Evolutionary conservation across 2,888 invertebrate species (phyloP), one percentile per base, ranked within the genome.

Genomic region (Kuschelorhynchus macadamiae): DNA sequence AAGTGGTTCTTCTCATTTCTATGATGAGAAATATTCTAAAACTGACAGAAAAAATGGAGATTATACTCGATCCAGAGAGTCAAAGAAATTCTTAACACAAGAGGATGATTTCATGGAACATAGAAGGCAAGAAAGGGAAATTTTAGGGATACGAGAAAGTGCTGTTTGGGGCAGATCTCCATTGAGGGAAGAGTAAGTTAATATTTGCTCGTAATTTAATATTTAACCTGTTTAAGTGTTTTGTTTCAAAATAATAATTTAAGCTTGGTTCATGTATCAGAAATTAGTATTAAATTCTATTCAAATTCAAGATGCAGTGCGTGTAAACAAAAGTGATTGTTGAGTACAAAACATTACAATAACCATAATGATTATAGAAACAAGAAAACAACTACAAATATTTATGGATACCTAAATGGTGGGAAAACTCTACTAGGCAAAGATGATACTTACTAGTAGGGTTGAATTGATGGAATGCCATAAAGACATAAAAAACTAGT

Each of bases 111-210:
- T 90, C 71, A 86, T 92, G 83, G 92, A 92, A 76, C 87, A 89
- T 0, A 83, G 93, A 61, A 84, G 93, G 61, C 88, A 88, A 74
- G 90, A 94, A 76, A 85, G 94, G 47, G 94, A 94, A 78, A 84
- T 88, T 70, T 91, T 94, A 44, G 93, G 93, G 0, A 85, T 88
- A 74, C 84, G 89, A 67, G 92, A 92, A 7, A 88, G 90, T 16
- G 86, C 88, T 66, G 85, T 93, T 52, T 94, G 94, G 94, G 90
- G 89, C 21, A 90, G 89, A 80, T 93, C 93, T 1, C 94, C 94
- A 0, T 77, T 86, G 0, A 87, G 87, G 72, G 87, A 89, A 71
- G 89, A 90, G 89, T 92, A 84, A 85, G 89, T 86, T 17, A 17
- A 18, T 14, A 47, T 47, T 11, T n/a, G n/a, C n/a, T n/a, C n/a